Evolutionary conservation across 2,888 invertebrate species (phyloP).

Genomic region (Drosophila borborema): DNA sequence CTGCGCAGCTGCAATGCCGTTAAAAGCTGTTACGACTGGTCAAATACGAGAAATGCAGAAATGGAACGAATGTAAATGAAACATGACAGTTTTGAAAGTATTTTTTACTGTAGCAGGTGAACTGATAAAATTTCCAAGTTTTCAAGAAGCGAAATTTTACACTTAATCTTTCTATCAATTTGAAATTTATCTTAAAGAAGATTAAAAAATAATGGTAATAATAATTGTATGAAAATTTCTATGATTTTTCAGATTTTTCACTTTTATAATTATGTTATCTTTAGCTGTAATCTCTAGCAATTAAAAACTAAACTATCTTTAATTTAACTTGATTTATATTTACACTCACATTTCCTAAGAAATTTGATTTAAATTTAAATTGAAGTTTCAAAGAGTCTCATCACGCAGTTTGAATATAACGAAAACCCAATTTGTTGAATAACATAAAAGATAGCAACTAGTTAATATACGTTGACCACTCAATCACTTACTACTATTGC

Average conservation of each 20-base stretch:
- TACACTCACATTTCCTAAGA: too few relatives aligned
- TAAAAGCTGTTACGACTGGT: conserved; percentile 1
- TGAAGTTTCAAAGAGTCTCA: background rate
- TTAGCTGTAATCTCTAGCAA: background rate
- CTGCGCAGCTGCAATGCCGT: conserved; percentile 60
- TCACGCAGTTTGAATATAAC: conserved; percentile 2
- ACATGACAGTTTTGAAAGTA: background rate
- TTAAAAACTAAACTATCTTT: background rate
- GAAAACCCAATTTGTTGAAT: background rate
- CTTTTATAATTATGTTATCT: background rate
- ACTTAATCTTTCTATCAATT: background rate
- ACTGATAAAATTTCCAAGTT: background rate
- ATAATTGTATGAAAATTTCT: too few relatives aligned
- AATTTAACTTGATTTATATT: background rate
- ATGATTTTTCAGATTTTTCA: background rate
- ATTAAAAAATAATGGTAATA: too few relatives aligned
- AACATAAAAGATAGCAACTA: background rate
- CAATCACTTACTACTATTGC: conserved; percentile 29
- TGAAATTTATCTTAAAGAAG: background rate
- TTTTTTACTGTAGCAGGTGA: background rate
- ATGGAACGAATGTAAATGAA: conserved; percentile 24
- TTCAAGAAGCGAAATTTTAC: background rate
- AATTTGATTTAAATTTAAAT: background rate
- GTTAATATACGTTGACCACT: conserved; percentile 29
- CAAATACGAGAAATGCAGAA: conserved; percentile 19